Evolutionary conservation across 2,888 invertebrate species (phyloP).

Genomic region (Liopterus haemorrhoidalis): DNA sequence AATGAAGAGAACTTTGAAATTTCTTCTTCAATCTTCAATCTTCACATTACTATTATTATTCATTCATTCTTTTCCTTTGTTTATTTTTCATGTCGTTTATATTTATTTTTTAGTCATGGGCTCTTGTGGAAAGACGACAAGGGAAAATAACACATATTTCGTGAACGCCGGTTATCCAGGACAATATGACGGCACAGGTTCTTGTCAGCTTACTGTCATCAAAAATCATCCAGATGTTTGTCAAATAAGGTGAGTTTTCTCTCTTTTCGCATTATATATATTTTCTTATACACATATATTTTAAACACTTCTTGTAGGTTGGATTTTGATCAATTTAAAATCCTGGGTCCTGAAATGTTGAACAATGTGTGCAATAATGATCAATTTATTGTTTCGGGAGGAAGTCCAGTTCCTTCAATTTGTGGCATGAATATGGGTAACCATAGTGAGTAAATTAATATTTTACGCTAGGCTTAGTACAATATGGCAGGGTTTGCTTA

Average conservation of each 20-base stretch:
- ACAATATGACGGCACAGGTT: constrained; percentile 70
- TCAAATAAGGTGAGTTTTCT: constrained; percentile 62
- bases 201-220: constrained; percentile 76
- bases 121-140: constrained; percentile 70
- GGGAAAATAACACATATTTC: constrained; percentile 81
- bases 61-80: no score
- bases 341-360: constrained; percentile 67
- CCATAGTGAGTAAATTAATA: constrained; percentile 59
- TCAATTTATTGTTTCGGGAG: constrained; percentile 79
- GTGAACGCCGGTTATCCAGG: constrained; percentile 77
- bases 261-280: constrained; percentile 10
- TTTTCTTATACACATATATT: constrained; percentile 11
- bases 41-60: no score
- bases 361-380: constrained; percentile 79
- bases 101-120: constrained; percentile 57
- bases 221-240: constrained; percentile 75
- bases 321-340: constrained; percentile 71
- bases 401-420: constrained; percentile 70
- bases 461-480: no score
- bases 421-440: constrained; percentile 76
- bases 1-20: no score
- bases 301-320: constrained; percentile 49
- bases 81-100: no score
- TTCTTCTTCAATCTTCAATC: no score
- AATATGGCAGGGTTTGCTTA: no score